Evolutionary conservation across 2,797 vertebrate genomes (phyloP).

Genomic region (Neostethus bicornis): DNA sequence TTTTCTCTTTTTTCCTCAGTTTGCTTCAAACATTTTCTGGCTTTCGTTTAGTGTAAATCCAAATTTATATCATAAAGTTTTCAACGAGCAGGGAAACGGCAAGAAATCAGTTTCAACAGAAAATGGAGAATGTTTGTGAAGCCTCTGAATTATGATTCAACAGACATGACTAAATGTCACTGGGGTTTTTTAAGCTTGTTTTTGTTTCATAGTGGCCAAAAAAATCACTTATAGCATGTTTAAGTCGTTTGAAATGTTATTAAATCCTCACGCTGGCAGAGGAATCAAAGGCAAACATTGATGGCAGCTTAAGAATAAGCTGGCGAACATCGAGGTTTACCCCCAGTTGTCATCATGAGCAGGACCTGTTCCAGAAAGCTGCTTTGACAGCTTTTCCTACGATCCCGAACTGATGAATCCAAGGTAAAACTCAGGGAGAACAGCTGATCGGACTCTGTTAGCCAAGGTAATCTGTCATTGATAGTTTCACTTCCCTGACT

Average conservation of each 20-base stretch:
- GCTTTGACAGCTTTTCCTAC: constrained; percentile 3
- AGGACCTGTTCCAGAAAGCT: constrained; percentile 11
- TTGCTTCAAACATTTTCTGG: too few species aligned
- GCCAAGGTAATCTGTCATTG: background rate
- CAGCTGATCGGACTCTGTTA: background rate
- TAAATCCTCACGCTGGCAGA: background rate
- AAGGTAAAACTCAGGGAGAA: background rate
- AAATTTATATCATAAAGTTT: background rate
- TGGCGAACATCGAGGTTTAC: constrained; percentile 3
- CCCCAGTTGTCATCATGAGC: constrained; percentile 4
- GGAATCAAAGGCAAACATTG: constrained; percentile 3
- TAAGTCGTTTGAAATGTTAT: background rate
- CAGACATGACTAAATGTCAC: background rate
- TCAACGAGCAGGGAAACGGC: background rate
- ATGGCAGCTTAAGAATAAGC: background rate
- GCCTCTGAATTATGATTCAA: background rate
- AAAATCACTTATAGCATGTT: background rate
- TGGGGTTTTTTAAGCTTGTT: background rate
- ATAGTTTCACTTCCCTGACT: too few species aligned
- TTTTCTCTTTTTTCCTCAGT: background rate
- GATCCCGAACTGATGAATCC: background rate
- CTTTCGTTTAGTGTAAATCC: too few species aligned
- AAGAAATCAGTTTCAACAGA: background rate
- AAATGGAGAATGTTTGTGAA: background rate
- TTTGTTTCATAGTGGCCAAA: background rate